Conservation (phyloP, 1,140 invertebrate genomes). For the Diploscapter pachys region DNA sequence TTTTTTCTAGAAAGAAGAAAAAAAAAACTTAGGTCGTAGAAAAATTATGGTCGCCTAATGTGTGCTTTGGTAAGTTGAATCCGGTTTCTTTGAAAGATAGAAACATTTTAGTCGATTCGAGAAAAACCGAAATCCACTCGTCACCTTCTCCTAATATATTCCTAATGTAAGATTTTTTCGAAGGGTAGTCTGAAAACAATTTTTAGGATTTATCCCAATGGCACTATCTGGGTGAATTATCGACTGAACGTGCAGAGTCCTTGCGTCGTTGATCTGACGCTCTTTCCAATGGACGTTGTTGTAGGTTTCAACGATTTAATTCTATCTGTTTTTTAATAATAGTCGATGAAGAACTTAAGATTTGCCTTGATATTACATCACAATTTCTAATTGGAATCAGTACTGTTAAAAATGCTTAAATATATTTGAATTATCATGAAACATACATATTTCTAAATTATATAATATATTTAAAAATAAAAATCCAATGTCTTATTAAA, state of each 20-base stretch:
- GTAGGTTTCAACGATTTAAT: not conserved
- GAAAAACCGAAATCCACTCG: constrained; percentile 45
- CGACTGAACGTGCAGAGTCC: constrained; percentile 47
- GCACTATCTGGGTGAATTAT: constrained; percentile 51
- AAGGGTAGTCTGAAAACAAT: no score
- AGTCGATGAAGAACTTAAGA: no score
- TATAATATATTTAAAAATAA: no score
- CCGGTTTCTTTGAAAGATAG: not conserved
- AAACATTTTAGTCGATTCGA: constrained; percentile 41
- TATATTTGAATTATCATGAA: no score
- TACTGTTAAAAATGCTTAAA: no score
- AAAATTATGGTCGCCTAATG: constrained; percentile 50
- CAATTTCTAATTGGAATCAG: no score
- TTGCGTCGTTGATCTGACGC: constrained; percentile 43
- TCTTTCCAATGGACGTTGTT: constrained; percentile 49
- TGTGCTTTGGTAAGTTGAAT: constrained; percentile 38
- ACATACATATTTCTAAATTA: no score
- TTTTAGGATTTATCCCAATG: constrained; percentile 44
- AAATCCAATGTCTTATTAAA: no score
- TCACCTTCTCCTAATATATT: constrained; percentile 51
- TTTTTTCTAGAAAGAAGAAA: not conserved
- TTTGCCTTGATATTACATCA: no score
- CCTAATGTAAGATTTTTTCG: constrained; percentile 18
- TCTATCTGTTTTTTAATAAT: no score
- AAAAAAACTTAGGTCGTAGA: constrained; percentile 36